A percentile compares a stretch with the other conserved stretches of the same genome.
Conservation (phyloP, 2,797 vertebrate species). For the Danio aesculapii region DNA sequence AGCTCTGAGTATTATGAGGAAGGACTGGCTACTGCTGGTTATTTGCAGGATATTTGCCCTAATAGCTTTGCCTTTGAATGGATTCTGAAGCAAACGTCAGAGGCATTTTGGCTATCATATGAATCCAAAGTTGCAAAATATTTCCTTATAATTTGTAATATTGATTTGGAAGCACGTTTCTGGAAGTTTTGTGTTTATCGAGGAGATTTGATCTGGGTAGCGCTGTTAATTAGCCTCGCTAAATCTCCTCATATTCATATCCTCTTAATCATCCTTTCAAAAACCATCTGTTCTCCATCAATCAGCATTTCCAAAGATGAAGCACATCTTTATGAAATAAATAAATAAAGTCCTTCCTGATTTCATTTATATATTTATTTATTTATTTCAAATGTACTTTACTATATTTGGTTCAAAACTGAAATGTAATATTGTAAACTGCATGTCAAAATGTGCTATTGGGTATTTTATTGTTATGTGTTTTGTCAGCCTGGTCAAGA, state of each 20-base stretch:
- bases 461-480: no score
- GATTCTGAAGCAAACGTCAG: not conserved
- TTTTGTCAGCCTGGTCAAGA: no score
- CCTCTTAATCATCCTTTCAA: constrained; percentile 12
- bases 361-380: not conserved
- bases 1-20: constrained; percentile 53
- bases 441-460: no score
- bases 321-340: not conserved
- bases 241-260: not conserved
- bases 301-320: not conserved
- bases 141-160: not conserved
- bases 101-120: not conserved
- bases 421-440: not conserved
- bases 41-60: not conserved
- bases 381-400: not conserved
- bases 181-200: not conserved
- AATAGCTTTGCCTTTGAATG: not conserved
- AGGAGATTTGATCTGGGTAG: constrained; percentile 49
- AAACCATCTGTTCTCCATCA: constrained; percentile 31
- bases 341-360: no score
- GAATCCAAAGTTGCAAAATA: not conserved
- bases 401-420: constrained; percentile 1
- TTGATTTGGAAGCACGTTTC: not conserved
- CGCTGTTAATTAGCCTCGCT: constrained; percentile 62
- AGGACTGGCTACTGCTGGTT: not conserved